Evolutionary conservation across 2,113 vertebrate genomes (phyloP).

Genomic region (Okapia johnstoni): DNA sequence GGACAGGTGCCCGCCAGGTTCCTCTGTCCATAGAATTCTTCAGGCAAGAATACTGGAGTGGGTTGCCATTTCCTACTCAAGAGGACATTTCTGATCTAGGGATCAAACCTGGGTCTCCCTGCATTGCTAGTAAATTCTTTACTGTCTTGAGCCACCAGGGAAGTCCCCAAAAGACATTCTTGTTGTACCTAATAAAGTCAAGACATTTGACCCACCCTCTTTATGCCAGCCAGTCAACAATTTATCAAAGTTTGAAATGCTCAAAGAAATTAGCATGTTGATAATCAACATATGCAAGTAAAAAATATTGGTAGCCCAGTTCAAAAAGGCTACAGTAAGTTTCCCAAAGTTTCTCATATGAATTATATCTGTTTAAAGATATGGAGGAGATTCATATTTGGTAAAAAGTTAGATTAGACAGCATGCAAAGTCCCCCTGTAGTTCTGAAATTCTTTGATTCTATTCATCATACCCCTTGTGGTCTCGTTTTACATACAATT

Average conservation of each 20-base stretch:
- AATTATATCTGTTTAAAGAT: background rate
- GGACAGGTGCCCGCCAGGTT: too few relatives aligned
- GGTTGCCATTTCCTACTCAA: background rate
- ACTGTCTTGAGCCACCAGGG: background rate
- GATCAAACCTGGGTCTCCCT: background rate
- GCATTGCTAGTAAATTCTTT: background rate
- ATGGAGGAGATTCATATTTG: background rate
- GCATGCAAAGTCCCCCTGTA: background rate
- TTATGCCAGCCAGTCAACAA: background rate
- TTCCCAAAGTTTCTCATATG: background rate
- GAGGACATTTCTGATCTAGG: background rate
- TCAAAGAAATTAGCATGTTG: background rate
- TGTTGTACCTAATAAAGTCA: background rate
- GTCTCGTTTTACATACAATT: background rate
- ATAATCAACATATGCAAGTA: background rate
- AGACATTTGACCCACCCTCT: background rate
- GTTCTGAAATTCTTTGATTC: background rate
- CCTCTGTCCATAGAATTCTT: background rate
- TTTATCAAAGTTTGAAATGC: background rate
- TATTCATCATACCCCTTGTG: background rate
- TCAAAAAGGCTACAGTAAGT: background rate
- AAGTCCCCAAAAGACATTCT: background rate
- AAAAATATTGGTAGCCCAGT: background rate
- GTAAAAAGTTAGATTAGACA: background rate
- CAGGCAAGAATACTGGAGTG: background rate